Evolutionary conservation across 2,113 vertebrate species (phyloP).

Genomic region (Rhegmatorhina hoffmannsi): DNA sequence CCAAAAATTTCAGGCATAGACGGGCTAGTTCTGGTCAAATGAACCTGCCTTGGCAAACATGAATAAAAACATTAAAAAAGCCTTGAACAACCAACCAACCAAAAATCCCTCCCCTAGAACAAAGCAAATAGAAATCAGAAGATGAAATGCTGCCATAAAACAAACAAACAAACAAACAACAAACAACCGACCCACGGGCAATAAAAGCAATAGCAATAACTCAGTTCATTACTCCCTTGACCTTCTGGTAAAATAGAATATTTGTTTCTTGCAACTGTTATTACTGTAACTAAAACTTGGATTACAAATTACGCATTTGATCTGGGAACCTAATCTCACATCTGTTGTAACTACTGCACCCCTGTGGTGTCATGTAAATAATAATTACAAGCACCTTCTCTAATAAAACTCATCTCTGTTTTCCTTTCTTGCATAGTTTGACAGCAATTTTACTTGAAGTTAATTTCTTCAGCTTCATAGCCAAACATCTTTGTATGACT

Average conservation of each 20-base stretch:
- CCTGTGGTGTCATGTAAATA: neutral
- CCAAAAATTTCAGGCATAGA: neutral
- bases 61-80: neutral
- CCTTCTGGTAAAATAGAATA: neutral
- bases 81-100: accelerated
- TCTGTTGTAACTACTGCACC: neutral
- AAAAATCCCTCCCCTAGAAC: neutral
- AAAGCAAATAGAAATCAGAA: neutral
- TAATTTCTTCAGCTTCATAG: neutral
- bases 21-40: neutral
- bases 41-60: neutral
- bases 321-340: neutral
- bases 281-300: neutral
- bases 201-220: neutral
- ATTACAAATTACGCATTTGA: neutral
- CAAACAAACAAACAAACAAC: no score
- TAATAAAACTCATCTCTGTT: neutral
- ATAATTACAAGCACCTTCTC: neutral
- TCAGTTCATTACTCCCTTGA: neutral
- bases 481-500: neutral
- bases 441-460: neutral
- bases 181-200: accelerated
- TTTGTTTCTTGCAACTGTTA: neutral
- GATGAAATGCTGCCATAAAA: neutral
- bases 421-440: neutral